Conservation (phyloP, 1,140 invertebrate genomes). For the Papilio dardanus region DNA sequence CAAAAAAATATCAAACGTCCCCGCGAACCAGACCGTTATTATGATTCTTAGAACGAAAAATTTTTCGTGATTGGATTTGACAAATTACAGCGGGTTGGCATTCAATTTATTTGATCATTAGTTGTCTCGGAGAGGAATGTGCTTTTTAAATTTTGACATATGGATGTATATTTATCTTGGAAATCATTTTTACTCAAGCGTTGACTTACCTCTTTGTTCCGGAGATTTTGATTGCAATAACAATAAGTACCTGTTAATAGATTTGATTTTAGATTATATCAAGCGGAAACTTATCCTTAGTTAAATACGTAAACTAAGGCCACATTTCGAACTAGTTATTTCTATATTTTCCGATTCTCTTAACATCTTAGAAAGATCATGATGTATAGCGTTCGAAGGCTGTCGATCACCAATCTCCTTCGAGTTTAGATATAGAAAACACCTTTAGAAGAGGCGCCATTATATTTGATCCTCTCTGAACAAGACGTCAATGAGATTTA, state of each 20-base stretch:
- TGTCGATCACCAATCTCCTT: constrained; percentile 45
- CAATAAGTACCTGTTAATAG: background rate
- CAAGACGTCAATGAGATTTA: constrained; percentile 62
- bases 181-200: background rate
- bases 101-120: constrained; percentile 60
- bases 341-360: background rate
- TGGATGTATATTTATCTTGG: background rate
- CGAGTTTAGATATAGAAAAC: constrained; percentile 52
- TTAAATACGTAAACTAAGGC: no score
- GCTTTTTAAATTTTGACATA: constrained; percentile 7
- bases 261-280: no score
- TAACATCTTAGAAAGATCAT: background rate
- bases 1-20: constrained; percentile 63
- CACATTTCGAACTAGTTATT: background rate
- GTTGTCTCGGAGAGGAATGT: constrained; percentile 35
- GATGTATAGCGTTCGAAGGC: background rate
- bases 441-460: constrained; percentile 57
- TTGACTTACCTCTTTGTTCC: background rate
- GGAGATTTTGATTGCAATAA: background rate
- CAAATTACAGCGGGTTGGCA: constrained; percentile 62
- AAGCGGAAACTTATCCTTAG: no score
- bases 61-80: constrained; percentile 73
- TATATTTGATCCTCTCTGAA: constrained; percentile 60
- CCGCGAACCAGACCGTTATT: constrained; percentile 62
- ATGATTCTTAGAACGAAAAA: constrained; percentile 61